phyloP scores from a whole-genome alignment of 2,888 invertebrate species.

The Himalopsyche kuldschensis region DNA sequence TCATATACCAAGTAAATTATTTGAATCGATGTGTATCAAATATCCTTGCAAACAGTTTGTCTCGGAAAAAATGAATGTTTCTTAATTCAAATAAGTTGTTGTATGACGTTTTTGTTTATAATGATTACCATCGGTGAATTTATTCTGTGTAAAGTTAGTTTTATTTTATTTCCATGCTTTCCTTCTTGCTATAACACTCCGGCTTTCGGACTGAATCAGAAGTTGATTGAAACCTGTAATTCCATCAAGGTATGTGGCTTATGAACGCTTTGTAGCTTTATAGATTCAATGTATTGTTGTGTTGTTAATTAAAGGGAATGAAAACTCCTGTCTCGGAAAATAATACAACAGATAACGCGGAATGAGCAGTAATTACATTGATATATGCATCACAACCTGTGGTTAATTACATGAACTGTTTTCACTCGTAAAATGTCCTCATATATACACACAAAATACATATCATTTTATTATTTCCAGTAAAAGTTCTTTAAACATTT shows the following conservation, averaged over 20 bases:
- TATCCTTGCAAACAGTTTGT: too few species aligned
- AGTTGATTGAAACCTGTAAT: constrained; percentile 94
- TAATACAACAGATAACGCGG: not conserved
- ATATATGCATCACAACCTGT: too few species aligned
- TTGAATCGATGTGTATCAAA: too few species aligned
- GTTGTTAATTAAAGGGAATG: not conserved
- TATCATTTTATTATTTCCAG: too few species aligned
- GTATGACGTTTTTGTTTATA: not conserved
- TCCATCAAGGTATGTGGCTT: constrained; percentile 73
- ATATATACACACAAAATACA: too few species aligned
- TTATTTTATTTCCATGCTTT: constrained; percentile 21
- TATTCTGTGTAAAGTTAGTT: not conserved
- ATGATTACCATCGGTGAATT: not conserved
- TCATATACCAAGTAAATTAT: too few species aligned
- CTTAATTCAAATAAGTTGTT: too few species aligned
- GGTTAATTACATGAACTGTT: too few species aligned
- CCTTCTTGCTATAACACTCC: constrained; percentile 17
- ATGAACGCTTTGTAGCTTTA: constrained; percentile 10
- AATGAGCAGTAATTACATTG: too few species aligned
- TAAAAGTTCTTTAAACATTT: too few species aligned
- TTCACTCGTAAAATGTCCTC: too few species aligned
- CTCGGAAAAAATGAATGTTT: too few species aligned
- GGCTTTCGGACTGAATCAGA: constrained; percentile 58
- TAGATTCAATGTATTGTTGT: constrained; percentile 6
- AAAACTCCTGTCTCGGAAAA: not conserved